Conservation (phyloP, 2,797 vertebrate genomes). For the Lacerta bilineata region DNA sequence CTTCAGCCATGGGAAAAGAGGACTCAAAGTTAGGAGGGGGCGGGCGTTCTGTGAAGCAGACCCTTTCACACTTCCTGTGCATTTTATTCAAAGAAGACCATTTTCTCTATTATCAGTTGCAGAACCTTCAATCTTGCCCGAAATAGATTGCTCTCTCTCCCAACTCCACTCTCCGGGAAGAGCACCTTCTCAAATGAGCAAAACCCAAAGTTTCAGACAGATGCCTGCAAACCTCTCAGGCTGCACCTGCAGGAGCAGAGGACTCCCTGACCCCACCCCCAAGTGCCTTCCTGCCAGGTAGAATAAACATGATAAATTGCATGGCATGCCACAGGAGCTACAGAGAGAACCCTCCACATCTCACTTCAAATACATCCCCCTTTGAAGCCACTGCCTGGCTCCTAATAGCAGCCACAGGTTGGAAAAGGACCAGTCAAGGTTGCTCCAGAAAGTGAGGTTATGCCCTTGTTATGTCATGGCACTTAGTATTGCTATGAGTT, state of each 20-base stretch:
- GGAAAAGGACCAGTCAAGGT: conserved; percentile 22
- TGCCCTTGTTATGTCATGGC: neutral
- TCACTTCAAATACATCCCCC: neutral
- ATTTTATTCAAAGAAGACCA: neutral
- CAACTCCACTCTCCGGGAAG: neutral
- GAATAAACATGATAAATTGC: conserved; percentile 24
- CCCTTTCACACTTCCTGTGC: neutral
- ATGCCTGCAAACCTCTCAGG: neutral
- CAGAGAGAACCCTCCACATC: neutral
- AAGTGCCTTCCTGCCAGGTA: neutral
- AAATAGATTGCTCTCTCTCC: neutral
- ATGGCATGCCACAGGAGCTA: neutral
- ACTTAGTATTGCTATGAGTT: neutral
- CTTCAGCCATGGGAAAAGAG: neutral
- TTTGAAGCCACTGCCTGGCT: neutral
- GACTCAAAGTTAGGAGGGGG: neutral
- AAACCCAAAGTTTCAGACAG: neutral
- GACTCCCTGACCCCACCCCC: neutral
- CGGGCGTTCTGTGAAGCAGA: neutral
- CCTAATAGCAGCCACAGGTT: neutral
- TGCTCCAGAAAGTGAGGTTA: neutral
- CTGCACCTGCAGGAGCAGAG: neutral
- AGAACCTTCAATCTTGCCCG: neutral
- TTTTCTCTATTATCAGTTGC: neutral
- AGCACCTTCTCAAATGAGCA: neutral